Evolutionary conservation across 2,888 invertebrate species (phyloP), one percentile per base, ranked within the genome.

Genomic region (Campopleginae sp.): DNA sequence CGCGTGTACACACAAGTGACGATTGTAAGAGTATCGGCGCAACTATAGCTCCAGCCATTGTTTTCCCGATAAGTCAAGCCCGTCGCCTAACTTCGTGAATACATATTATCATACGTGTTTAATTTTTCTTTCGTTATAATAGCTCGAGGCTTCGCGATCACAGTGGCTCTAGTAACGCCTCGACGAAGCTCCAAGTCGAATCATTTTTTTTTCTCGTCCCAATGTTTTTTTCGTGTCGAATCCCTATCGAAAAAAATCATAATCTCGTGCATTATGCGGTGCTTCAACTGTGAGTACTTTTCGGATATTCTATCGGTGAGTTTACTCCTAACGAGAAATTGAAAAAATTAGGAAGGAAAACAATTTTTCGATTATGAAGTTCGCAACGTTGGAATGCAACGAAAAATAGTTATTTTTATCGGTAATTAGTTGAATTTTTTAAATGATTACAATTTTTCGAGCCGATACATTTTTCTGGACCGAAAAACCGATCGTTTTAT

Each of bases 41-140:
- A 46, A 83, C 68, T 78, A 76, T 76, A 66, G 70, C 86, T n/a
- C 80, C 76, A 74, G 44, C 86, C 83, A 90, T 90, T 89, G 89
- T 89, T 86, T 88, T 85, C 89, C 89, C 86, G 86, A 90, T 89
- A 89, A 90, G 89, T 86, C 86, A 66, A 84, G 63, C 84, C 75
- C 79, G 84, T 78, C 51, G 84, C 66, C 65, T 70, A 82, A 87
- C 89, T 71, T 77, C 61, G 54, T 63, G 90, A 89, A 90, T 90
- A 82, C 87, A 58, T 87, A 88, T 90, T 89, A 65, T 61, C 72
- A 80, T 80, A 86, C 77, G 80, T 82, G 70, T 72, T 58, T 75
- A 82, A 71, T 65, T 38, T 76, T 74, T 42, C 65, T 74, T 76
- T 71, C 74, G 54, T 65, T 65, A 54, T 76, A 82, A 82, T 70